phyloP scores from a whole-genome alignment of 2,113 vertebrate genomes.

The Lasiurus borealis region DNA sequence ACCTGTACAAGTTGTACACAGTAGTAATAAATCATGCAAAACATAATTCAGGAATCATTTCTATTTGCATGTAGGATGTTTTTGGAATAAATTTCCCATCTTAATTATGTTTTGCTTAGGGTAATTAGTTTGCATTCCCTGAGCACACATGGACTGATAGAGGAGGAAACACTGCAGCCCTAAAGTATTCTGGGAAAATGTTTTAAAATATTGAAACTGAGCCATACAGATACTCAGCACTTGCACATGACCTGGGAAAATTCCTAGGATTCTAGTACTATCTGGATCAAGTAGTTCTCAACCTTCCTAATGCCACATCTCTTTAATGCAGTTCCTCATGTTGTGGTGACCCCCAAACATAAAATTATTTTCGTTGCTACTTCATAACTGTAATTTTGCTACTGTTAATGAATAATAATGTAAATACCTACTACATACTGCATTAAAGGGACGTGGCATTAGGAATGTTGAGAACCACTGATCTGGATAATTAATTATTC shows the following conservation, averaged over 20 bases:
- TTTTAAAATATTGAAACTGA: slow-evolving; percentile 37
- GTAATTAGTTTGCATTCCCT: slow-evolving; percentile 67
- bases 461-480: no score
- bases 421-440: no score
- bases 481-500: neutral
- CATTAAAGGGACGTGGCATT: no score
- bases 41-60: slow-evolving; percentile 49
- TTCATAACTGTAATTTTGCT: no score
- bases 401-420: no score
- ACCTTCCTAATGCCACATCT: no score
- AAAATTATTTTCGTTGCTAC: no score
- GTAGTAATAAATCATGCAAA: slow-evolving; percentile 41
- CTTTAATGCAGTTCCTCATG: no score
- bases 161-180: neutral
- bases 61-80: slow-evolving; percentile 29
- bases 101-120: slow-evolving; percentile 66
- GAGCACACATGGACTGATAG: neutral
- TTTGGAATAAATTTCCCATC: slow-evolving; percentile 46
- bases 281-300: neutral
- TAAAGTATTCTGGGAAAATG: neutral
- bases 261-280: neutral
- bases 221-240: neutral
- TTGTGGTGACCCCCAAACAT: no score
- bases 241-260: neutral
- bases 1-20: neutral